phyloP scores from a whole-genome alignment of 2,888 invertebrate genomes.

The Dorcus parallelipipedus region DNA sequence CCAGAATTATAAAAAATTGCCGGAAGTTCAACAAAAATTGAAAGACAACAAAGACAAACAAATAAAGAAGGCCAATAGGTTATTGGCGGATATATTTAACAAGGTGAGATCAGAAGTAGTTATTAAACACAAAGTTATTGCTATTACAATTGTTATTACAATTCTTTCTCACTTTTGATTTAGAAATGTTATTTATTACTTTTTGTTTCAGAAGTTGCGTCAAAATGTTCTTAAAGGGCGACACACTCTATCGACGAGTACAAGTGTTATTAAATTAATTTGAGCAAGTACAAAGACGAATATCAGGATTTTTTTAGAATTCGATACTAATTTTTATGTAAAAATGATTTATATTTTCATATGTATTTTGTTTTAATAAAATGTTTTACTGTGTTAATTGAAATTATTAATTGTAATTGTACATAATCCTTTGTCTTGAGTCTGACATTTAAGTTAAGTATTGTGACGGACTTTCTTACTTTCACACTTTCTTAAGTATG shows the following conservation, averaged over 20 bases:
- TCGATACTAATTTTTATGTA: too few species aligned
- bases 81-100: slow-evolving; percentile 74
- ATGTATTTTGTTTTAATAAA: too few species aligned
- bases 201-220: slow-evolving; percentile 60
- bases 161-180: too few species aligned
- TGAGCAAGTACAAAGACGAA: slow-evolving; percentile 1
- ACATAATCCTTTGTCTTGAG: too few species aligned
- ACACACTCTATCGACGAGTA: slow-evolving; percentile 63
- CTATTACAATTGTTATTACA: neutral
- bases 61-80: slow-evolving; percentile 61
- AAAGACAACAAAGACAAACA: slow-evolving; percentile 58
- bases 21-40: slow-evolving; percentile 66
- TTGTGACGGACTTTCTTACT: too few species aligned
- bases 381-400: too few species aligned
- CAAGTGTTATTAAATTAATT: slow-evolving; percentile 55
- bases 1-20: slow-evolving; percentile 64
- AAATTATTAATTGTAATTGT: too few species aligned
- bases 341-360: too few species aligned
- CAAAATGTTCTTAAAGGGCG: slow-evolving; percentile 63
- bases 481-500: too few species aligned
- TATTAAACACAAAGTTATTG: too few species aligned
- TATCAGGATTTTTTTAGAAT: too few species aligned
- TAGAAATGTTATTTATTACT: slow-evolving; percentile 3
- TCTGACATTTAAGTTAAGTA: too few species aligned
- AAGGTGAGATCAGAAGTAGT: slow-evolving; percentile 51